Evolutionary conservation across 2,113 vertebrate genomes (phyloP).

Genomic region (Rhabdomys dilectus): DNA sequence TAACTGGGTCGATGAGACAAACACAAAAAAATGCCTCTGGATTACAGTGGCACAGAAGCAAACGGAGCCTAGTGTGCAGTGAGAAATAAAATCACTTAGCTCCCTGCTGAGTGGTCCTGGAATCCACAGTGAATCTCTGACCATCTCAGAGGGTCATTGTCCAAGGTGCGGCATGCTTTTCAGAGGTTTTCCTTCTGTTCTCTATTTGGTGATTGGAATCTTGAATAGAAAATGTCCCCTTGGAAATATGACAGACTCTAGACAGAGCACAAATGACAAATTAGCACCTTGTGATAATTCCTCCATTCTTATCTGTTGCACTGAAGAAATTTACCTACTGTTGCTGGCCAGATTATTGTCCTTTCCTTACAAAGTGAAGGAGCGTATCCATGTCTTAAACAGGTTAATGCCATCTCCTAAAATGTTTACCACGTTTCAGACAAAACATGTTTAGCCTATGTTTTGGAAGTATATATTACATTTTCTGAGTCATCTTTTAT

Average conservation of each 20-base stretch:
- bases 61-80: background rate
- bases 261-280: background rate
- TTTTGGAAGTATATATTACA: background rate
- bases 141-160: background rate
- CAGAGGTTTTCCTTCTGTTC: constrained; percentile 1
- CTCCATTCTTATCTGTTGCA: background rate
- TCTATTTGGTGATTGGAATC: background rate
- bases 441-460: background rate
- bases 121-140: background rate
- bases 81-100: constrained; percentile 45
- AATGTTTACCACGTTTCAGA: background rate
- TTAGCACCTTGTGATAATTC: background rate
- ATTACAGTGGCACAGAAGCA: background rate
- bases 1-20: background rate
- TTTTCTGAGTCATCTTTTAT: background rate
- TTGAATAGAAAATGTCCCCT: background rate
- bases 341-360: background rate
- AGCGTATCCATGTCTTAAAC: background rate
- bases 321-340: background rate
- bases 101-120: background rate
- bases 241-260: constrained; percentile 27
- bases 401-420: background rate
- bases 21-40: background rate
- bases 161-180: constrained; percentile 18
- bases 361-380: background rate